phyloP scores from a whole-genome alignment of 2,797 vertebrate species.

The Microtus californicus region DNA sequence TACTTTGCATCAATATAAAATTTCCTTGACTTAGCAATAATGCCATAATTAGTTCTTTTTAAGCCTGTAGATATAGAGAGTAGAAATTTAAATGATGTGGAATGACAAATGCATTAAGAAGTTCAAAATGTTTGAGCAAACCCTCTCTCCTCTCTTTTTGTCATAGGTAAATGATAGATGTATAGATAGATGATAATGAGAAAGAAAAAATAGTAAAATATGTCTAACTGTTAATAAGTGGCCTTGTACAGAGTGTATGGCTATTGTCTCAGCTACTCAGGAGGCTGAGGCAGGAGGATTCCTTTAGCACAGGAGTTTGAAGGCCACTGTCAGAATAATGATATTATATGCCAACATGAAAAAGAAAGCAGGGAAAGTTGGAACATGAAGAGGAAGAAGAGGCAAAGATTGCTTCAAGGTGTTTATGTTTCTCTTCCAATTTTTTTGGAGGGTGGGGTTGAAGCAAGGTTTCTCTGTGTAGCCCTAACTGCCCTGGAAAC shows the following conservation, averaged over 20 bases:
- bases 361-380: neutral
- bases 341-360: neutral
- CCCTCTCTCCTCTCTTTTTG: neutral
- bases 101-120: neutral
- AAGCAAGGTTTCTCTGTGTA: too few relatives aligned
- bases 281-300: neutral
- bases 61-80: neutral
- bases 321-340: neutral
- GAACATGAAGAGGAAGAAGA: neutral
- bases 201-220: neutral
- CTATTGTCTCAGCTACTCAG: neutral
- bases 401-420: neutral
- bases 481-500: too few relatives aligned
- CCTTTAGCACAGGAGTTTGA: neutral
- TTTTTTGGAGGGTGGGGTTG: too few relatives aligned
- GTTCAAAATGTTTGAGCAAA: conserved; percentile 29
- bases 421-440: conserved; percentile 17
- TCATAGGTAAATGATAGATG: neutral
- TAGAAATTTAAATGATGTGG: neutral
- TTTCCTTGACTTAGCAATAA: neutral
- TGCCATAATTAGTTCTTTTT: neutral
- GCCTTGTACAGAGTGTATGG: too few relatives aligned
- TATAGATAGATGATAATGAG: neutral
- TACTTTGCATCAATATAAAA: conserved; percentile 57
- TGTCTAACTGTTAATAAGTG: neutral